Conservation (phyloP, 2,888 invertebrate genomes). For the Gymnocheta viridis region DNA sequence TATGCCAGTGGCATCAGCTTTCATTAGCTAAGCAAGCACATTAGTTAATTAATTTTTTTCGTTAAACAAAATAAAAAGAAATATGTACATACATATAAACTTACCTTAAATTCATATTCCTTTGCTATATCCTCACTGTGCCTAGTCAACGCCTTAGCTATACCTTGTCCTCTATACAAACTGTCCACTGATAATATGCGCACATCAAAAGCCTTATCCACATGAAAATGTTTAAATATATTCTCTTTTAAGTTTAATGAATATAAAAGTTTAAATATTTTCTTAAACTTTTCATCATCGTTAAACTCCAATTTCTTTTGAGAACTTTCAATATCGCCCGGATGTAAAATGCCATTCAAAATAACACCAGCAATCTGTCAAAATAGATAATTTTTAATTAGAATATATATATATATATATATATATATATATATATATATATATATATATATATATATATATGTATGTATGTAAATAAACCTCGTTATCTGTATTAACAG, state of each 20-base stretch:
- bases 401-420: background rate
- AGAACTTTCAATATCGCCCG: slow-evolving; percentile 88
- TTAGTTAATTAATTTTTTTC: background rate
- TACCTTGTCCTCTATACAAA: slow-evolving; percentile 87
- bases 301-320: slow-evolving; percentile 86
- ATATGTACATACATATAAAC: background rate
- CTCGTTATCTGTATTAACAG: slow-evolving; percentile 85
- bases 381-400: slow-evolving; percentile 35
- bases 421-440: background rate
- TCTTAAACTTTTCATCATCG: slow-evolving; percentile 88
- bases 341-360: slow-evolving; percentile 89
- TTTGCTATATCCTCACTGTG: slow-evolving; percentile 87
- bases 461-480: slow-evolving; percentile 80
- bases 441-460: background rate
- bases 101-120: slow-evolving; percentile 87
- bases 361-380: slow-evolving; percentile 90
- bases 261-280: slow-evolving; percentile 90
- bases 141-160: slow-evolving; percentile 88
- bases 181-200: slow-evolving; percentile 90
- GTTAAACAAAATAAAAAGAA: background rate
- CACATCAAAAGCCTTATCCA: slow-evolving; percentile 89
- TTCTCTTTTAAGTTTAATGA: slow-evolving; percentile 87
- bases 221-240: slow-evolving; percentile 86
- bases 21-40: slow-evolving; percentile 86
- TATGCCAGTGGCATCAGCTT: slow-evolving; percentile 91